A percentile compares a stretch with the other conserved stretches of the same genome.
phyloP scores from a whole-genome alignment of 2,797 vertebrate genomes.

The Chelon auratus region DNA sequence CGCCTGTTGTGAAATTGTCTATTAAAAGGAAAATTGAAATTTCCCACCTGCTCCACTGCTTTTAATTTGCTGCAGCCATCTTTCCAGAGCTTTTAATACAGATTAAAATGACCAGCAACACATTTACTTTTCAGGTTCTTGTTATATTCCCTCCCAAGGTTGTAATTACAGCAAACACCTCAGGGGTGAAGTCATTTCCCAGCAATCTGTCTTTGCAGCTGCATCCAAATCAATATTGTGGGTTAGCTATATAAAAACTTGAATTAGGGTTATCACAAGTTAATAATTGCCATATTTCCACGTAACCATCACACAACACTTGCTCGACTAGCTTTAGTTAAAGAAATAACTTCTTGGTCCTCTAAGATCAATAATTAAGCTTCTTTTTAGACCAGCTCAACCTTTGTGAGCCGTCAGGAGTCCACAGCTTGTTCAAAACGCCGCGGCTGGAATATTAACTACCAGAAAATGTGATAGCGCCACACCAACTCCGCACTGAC shows the following conservation, averaged over 20 bases:
- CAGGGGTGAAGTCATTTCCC: constrained; percentile 4
- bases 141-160: not conserved
- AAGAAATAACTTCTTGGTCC: constrained; percentile 1
- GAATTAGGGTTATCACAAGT: constrained; percentile 2
- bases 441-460: constrained; percentile 39
- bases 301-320: not conserved
- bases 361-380: not conserved
- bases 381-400: not conserved
- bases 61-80: constrained; percentile 8
- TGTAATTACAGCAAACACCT: constrained; percentile 31
- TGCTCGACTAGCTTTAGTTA: not conserved
- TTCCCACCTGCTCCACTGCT: not conserved
- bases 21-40: not conserved
- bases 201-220: constrained; percentile 5
- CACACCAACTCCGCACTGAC: not conserved
- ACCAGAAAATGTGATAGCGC: constrained; percentile 24
- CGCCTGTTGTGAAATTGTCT: not conserved
- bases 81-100: constrained; percentile 7
- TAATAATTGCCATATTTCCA: not conserved
- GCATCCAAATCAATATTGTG: constrained; percentile 13
- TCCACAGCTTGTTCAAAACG: not conserved
- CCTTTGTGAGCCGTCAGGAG: constrained; percentile 12
- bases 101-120: constrained; percentile 14
- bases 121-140: constrained; percentile 4
- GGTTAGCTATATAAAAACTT: not conserved